phyloP scores from a whole-genome alignment of 1,140 invertebrate genomes.

The Penaeus vannamei region DNA sequence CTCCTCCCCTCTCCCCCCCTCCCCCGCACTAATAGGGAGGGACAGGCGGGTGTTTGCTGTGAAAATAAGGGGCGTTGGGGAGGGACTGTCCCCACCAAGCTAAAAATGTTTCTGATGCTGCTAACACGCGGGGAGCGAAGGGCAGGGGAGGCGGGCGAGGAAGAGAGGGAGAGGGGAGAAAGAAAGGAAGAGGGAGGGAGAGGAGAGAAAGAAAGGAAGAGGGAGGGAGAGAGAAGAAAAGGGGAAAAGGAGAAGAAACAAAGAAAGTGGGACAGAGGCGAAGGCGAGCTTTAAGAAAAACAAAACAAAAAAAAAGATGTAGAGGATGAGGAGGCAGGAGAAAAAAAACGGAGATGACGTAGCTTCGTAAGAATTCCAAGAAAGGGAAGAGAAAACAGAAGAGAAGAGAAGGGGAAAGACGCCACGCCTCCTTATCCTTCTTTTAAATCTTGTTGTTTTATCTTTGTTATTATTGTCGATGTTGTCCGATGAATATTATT shows the following conservation, averaged over 20 bases:
- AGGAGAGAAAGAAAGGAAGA: not conserved
- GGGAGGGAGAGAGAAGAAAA: not conserved
- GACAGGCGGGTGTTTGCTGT: conserved; percentile 55
- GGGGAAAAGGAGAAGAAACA: not conserved
- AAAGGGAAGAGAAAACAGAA: conserved; percentile 1
- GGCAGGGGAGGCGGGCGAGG: not conserved
- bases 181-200: not conserved
- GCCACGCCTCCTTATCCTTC: too few relatives aligned
- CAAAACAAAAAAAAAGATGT: not conserved
- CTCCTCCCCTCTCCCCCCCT: not conserved
- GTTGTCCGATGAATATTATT: too few relatives aligned
- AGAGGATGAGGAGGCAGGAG: not conserved
- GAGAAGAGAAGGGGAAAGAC: conserved; percentile 7
- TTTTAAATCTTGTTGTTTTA: too few relatives aligned
- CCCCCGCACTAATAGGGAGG: conserved; percentile 53
- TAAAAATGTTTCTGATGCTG: conserved; percentile 54
- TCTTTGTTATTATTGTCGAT: too few relatives aligned
- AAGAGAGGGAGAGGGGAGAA: too few relatives aligned
- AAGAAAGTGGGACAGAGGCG: not conserved
- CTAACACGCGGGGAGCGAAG: conserved; percentile 36
- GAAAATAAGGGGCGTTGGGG: conserved; percentile 54
- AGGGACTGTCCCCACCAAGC: conserved; percentile 44
- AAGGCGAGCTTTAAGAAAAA: not conserved
- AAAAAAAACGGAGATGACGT: not conserved
- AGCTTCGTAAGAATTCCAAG: not conserved